Base-by-base conservation (phyloP, 1,140 invertebrate genomes). In the Dinothrombium tinctorium region DNA sequence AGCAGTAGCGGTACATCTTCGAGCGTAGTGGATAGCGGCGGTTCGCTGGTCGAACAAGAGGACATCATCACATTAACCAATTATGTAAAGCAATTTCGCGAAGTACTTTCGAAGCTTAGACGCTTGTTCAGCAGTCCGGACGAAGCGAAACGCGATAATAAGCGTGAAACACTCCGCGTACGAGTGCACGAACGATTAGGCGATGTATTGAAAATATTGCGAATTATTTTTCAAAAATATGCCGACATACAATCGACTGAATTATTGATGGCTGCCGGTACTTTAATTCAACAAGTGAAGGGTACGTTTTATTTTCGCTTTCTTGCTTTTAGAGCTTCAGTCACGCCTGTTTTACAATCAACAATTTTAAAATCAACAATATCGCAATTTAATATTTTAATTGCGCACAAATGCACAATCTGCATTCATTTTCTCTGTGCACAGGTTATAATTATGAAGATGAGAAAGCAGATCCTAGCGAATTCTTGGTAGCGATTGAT, bases 11-110 rank as follows among this genome's bases (percentile, higher is more conserved):
- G 28, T 2, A 19, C 33, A 15, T 9, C 12, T 15, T 35, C 33
- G 20, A 14, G 12, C 11, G 17, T 35, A 9, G 28, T 11, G 12
- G 28, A 29, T 3, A 3, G 12, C 15, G 28, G 28, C 12, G 17
- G 17, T 35, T 35, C 17, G 8, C 40, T 60, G 20, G 55, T 63
- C 23, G 62, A 64, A 47, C 59, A 64, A 40, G 62, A 64, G 47
- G 64, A 66, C 43, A 64, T 67, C 25, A 54, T 61, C 12, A 56
- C 56, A n/a, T 55, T 67, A 12, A 66, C 64, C 1, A 60, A 65
- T 17, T 56, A 65, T 49, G 64, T 67, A 31, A 56, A 63, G 37
- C 55, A 50, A 22, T 66, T 67, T 50, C 64, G 64, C 42, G 64
- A 67, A 46, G 57, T 60, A 5, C 54, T 67, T 1, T 56, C 56